Percentiles rank a stretch among this genome's conserved stretches.
phyloP scores from a whole-genome alignment of 2,888 invertebrate species.

The Tiliacea citrago region DNA sequence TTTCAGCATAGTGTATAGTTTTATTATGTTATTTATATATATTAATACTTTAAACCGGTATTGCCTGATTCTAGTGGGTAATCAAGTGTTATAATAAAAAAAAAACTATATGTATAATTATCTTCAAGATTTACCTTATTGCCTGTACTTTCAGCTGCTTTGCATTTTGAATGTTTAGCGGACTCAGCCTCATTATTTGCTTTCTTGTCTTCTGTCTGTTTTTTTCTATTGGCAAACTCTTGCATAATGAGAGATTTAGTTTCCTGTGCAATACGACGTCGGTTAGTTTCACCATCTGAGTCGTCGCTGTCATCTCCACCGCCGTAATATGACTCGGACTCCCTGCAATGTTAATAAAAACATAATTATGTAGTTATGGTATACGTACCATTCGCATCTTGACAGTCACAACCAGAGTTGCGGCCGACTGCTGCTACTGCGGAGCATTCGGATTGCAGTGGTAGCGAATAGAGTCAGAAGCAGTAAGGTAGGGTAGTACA shows the following conservation, averaged over 20 bases:
- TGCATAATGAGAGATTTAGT: slow-evolving; percentile 93
- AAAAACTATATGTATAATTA: background rate
- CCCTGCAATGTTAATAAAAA: slow-evolving; percentile 72
- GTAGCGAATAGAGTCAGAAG: background rate
- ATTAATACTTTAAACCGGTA: background rate
- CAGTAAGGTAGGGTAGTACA: background rate
- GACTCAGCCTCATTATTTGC: slow-evolving; percentile 88
- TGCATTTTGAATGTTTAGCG: slow-evolving; percentile 92
- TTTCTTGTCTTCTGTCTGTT: slow-evolving; percentile 76
- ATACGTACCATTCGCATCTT: background rate
- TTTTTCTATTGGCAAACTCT: slow-evolving; percentile 94
- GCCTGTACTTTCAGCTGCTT: slow-evolving; percentile 93
- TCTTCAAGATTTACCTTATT: slow-evolving; percentile 91
- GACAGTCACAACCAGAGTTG: background rate
- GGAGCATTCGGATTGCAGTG: background rate
- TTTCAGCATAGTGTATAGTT: background rate
- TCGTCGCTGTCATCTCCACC: slow-evolving; percentile 80
- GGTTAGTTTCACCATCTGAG: slow-evolving; percentile 81
- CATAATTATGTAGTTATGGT: background rate
- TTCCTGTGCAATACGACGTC: slow-evolving; percentile 91
- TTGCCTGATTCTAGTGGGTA: background rate
- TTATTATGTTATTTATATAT: background rate
- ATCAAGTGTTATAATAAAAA: background rate
- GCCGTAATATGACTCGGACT: slow-evolving; percentile 87
- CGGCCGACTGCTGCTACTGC: background rate